A percentile compares a stretch with the other conserved stretches of the same genome.
phyloP scores from a whole-genome alignment of 2,888 invertebrate genomes.

The Sericinus montela region DNA sequence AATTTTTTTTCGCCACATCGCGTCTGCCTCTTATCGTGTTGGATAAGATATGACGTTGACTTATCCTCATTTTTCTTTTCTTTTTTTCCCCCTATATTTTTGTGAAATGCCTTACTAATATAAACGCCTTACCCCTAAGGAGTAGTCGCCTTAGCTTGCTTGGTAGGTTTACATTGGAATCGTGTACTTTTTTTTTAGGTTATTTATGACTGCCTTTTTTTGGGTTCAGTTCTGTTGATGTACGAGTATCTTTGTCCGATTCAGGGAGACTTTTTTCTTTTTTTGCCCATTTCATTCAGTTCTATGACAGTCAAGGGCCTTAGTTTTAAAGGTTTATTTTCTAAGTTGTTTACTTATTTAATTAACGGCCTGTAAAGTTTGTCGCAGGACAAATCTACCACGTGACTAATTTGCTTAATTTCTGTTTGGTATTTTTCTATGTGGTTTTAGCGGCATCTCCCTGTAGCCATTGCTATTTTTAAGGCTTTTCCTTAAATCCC shows the following conservation, averaged over 20 bases:
- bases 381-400: too few relatives aligned
- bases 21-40: constrained; percentile 19
- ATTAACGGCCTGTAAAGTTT: too few relatives aligned
- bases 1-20: constrained; percentile 18
- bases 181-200: neutral
- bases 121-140: constrained; percentile 9
- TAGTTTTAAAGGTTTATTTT: too few relatives aligned
- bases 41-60: constrained; percentile 22
- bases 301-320: too few relatives aligned
- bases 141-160: neutral
- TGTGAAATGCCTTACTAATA: constrained; percentile 15
- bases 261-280: too few relatives aligned
- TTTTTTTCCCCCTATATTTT: constrained; percentile 12
- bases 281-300: too few relatives aligned
- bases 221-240: neutral
- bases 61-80: constrained; percentile 16
- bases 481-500: too few relatives aligned
- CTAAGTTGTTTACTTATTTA: too few relatives aligned
- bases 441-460: too few relatives aligned
- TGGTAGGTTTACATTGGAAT: neutral
- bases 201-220: constrained; percentile 7
- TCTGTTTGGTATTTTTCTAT: too few relatives aligned
- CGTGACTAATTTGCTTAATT: too few relatives aligned
- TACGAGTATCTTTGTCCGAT: neutral
- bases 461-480: too few relatives aligned